phyloP scores from a whole-genome alignment of 2,113 vertebrate species.

The Asarcornis scutulata region DNA sequence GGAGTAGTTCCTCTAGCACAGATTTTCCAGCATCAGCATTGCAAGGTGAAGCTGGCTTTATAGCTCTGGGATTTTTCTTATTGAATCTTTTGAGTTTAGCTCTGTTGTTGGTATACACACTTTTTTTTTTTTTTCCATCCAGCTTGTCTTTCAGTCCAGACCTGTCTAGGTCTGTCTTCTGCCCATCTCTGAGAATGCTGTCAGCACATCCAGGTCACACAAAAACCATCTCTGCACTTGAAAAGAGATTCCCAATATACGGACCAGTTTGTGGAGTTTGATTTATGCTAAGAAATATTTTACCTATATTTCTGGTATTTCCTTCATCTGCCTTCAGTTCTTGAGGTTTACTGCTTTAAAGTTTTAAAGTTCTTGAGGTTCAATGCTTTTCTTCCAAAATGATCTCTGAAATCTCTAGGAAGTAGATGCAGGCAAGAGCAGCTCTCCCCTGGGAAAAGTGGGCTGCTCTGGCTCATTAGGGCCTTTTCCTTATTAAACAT shows the following conservation, averaged over 20 bases:
- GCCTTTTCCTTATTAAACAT: background rate
- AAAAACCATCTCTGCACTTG: background rate
- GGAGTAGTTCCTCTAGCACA: background rate
- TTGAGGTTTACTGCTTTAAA: background rate
- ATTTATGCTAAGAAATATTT: background rate
- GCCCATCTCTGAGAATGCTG: background rate
- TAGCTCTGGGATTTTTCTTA: background rate
- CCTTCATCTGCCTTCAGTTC: background rate
- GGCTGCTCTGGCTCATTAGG: background rate
- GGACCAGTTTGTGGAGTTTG: background rate
- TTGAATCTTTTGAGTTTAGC: background rate
- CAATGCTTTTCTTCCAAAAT: background rate
- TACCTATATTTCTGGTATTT: background rate
- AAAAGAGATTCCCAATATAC: background rate
- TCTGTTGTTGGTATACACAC: fast-evolving
- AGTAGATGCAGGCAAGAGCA: background rate
- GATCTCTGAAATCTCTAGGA: background rate
- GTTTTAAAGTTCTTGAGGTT: background rate
- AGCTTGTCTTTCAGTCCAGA: background rate
- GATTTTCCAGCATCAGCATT: background rate
- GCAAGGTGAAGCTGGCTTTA: background rate
- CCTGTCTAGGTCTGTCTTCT: background rate
- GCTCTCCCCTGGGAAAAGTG: background rate
- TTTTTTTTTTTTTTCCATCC: background rate
- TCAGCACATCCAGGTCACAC: background rate